Base-by-base conservation (phyloP, 1,140 invertebrate species). In the Parapsyche elsis region DNA sequence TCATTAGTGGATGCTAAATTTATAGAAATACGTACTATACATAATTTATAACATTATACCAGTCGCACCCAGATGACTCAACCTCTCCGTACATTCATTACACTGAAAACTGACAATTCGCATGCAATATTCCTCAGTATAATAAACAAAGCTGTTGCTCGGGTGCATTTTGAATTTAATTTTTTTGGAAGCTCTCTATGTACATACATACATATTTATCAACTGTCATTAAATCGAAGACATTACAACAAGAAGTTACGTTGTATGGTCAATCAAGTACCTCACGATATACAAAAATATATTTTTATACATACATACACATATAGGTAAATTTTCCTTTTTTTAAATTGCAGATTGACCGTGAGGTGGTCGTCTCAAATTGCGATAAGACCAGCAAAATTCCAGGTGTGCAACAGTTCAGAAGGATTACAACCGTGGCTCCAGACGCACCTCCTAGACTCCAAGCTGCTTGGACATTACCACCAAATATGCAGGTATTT, bases 331-430 rank as follows among this genome's bases (percentile, higher is more conserved):
- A n/a, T n/a, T n/a, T 61, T 61, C 5, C 9, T n/a, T 16, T 61
- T 19, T 53, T 19, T 61, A 9, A 21, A 19, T 89, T 88, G 44
- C 84, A 94, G 93, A 94, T 94, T 86, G 93, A 94, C 87, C 90
- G 93, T 9, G 93, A 94, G 86, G 91, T 94, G 79, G 91, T 93
- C 16, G 86, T 94, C 49, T 92, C 92, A 0, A 92, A 91, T 71
- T 90, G 89, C 0, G 93, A 94, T 84, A 94, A 94, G 85, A 93
- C 92, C 85, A 92, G 92, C 14, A 94, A 94, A 86, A 93, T 94
- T 75, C 93, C 93, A 1, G 93, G 94, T 80, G 88, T 94, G 64
- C 91, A 93, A 84, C 93, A 94, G 80, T 92, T 92, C 84, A 92
- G 93, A 84, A 88, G 90, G 81, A 88, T 86, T 0, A 86, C 89